These are phyloP conservation scores for Micromussa lordhowensis DNA, from an alignment of 92 coral and sea anemone genomes.

Conservation along the genomic window DNA sequence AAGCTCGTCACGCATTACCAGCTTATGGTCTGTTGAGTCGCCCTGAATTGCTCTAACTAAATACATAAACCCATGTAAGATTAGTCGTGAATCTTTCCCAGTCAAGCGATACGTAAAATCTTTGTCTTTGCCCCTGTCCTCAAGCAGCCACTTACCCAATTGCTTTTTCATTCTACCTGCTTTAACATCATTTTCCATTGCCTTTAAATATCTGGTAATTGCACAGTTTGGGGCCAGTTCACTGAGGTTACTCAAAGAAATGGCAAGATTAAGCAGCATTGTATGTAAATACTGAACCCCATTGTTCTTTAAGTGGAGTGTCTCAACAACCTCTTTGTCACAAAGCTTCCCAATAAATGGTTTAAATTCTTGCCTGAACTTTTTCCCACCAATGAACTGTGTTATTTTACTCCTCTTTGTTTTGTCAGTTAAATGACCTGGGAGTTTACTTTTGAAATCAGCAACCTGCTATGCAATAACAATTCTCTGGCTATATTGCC, in stretches of 20 bases:
- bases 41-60: too few relatives aligned
- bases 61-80: background rate
- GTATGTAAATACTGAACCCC: too few relatives aligned
- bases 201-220: too few relatives aligned
- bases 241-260: slow-evolving; percentile 34
- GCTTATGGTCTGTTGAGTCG: too few relatives aligned
- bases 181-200: too few relatives aligned
- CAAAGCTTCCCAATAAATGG: slow-evolving; percentile 49
- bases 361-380: slow-evolving; percentile 66
- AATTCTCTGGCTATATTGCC: slow-evolving; percentile 45
- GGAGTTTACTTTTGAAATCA: slow-evolving; percentile 30
- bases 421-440: background rate
- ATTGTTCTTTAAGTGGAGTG: slow-evolving; percentile 56
- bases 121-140: slow-evolving; percentile 63
- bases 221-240: too few relatives aligned
- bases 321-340: slow-evolving; percentile 60
- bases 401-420: too few relatives aligned
- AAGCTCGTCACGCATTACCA: slow-evolving; percentile 21
- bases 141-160: slow-evolving; percentile 67
- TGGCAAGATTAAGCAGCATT: slow-evolving; percentile 40
- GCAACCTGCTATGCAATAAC: slow-evolving; percentile 54
- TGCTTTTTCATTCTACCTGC: slow-evolving; percentile 68
- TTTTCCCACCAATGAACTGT: slow-evolving; percentile 43
- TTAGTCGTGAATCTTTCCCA: slow-evolving; percentile 63
- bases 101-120: too few relatives aligned